Evolutionary conservation across 2,888 invertebrate species (phyloP).

Genomic region (Cremastinae sp.): DNA sequence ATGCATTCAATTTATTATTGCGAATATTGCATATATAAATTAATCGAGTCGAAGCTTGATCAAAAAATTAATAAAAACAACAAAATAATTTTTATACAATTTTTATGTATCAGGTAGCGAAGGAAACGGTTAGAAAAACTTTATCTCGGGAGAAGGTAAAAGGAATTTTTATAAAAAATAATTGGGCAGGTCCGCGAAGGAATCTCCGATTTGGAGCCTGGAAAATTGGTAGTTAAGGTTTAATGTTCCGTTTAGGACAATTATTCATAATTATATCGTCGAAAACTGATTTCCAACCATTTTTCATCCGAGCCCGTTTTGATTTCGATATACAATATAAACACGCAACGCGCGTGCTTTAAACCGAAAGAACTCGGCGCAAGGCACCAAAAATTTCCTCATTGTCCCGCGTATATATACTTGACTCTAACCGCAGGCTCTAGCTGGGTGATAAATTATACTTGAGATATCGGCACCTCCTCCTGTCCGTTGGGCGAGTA

Average conservation of each 20-base stretch:
- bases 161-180: slow-evolving; percentile 6
- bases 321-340: not conserved
- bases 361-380: slow-evolving; percentile 57
- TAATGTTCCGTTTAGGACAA: slow-evolving; percentile 26
- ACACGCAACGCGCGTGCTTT: slow-evolving; percentile 53
- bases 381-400: slow-evolving; percentile 52
- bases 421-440: slow-evolving; percentile 51
- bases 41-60: too few species aligned
- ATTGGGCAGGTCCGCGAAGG: slow-evolving; percentile 9
- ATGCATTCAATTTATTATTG: too few species aligned
- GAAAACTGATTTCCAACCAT: slow-evolving; percentile 29
- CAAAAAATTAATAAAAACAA: too few species aligned
- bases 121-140: not conserved
- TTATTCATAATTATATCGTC: slow-evolving; percentile 11
- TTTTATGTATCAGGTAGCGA: too few species aligned
- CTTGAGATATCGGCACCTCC: slow-evolving; percentile 77
- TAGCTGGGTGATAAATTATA: slow-evolving; percentile 76
- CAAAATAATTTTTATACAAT: too few species aligned
- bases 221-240: not conserved
- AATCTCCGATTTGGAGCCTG: not conserved
- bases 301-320: slow-evolving; percentile 23
- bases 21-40: too few species aligned
- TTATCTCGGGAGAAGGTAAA: not conserved
- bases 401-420: slow-evolving; percentile 36
- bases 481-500: slow-evolving; percentile 71